phyloP scores from a whole-genome alignment of 2,113 vertebrate genomes.

The Podarcis muralis region DNA sequence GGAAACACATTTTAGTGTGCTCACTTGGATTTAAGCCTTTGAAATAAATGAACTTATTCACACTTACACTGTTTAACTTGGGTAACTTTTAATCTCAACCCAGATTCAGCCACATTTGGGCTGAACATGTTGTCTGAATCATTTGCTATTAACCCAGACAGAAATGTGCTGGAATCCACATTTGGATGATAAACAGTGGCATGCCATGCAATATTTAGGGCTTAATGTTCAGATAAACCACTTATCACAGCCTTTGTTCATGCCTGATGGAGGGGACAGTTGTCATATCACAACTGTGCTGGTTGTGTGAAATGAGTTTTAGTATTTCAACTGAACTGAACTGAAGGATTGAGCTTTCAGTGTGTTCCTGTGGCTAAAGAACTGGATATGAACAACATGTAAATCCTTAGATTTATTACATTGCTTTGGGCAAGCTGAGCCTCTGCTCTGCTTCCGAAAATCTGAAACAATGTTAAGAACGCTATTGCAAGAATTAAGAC shows the following conservation, averaged over 20 bases:
- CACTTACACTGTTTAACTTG: neutral
- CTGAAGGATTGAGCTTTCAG: neutral
- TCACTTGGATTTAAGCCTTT: neutral
- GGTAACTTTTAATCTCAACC: neutral
- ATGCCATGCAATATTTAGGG: neutral
- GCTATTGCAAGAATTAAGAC: neutral
- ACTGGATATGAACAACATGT: neutral
- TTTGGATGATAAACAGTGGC: neutral
- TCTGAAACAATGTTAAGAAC: neutral
- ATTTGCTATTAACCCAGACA: neutral
- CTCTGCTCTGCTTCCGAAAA: neutral
- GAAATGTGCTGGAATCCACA: neutral
- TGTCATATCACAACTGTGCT: neutral
- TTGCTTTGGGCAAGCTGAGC: neutral
- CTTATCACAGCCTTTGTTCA: neutral
- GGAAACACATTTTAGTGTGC: neutral
- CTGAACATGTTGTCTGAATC: neutral
- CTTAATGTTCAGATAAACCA: neutral
- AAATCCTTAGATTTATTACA: neutral
- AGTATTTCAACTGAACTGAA: neutral
- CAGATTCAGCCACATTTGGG: neutral
- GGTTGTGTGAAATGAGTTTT: neutral
- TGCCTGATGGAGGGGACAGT: neutral
- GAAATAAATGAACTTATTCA: slow-evolving; percentile 1
- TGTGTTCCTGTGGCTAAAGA: neutral